Conservation (phyloP, 1,140 invertebrate species). For the Ylistrum balloti region DNA sequence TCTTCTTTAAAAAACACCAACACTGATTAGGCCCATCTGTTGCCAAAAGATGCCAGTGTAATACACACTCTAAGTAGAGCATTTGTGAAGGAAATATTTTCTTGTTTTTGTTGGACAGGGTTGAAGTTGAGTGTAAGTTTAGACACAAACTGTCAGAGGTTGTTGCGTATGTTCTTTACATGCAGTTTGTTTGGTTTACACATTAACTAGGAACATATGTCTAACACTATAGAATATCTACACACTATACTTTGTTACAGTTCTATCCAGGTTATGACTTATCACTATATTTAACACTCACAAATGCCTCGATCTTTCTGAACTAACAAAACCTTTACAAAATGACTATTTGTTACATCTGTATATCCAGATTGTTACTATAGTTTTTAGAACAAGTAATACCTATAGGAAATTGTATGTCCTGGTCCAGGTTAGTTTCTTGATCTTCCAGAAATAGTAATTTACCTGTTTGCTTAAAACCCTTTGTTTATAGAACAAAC, state of each 20-base stretch:
- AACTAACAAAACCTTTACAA: no score
- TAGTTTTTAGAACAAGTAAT: no score
- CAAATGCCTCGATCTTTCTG: neutral
- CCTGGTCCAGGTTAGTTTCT: no score
- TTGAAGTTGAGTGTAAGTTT: neutral
- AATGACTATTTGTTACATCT: neutral
- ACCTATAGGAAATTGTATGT: no score
- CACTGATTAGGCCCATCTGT: neutral
- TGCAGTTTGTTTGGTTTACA: neutral
- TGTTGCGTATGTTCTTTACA: neutral
- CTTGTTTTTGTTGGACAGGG: neutral
- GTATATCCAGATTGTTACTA: neutral
- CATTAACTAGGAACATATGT: neutral
- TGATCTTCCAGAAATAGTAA: neutral
- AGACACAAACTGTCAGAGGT: neutral
- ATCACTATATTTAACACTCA: no score
- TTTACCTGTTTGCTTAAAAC: neutral
- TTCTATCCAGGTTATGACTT: no score
- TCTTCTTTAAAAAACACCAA: neutral
- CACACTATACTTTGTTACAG: no score
- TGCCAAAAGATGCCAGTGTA: neutral
- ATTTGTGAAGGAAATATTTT: conserved; percentile 1
- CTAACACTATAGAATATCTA: no score
- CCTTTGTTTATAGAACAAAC: no score
- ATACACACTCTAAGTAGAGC: conserved; percentile 5